A percentile compares a stretch with the other conserved stretches of the same genome.
phyloP scores from a whole-genome alignment of 2,113 vertebrate species.

The Noctilio leporinus region DNA sequence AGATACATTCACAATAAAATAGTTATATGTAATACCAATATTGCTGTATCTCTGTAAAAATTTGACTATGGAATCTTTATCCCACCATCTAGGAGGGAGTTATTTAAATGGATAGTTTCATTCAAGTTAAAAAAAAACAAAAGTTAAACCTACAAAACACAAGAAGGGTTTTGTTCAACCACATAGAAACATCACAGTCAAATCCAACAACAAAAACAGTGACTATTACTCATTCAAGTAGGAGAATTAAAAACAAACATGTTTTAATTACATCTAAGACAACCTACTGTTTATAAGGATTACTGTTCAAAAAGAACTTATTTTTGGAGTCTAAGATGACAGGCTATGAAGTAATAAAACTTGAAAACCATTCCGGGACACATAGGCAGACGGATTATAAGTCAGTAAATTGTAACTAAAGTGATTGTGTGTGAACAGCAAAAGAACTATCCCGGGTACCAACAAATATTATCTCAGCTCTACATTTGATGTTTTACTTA shows the following conservation, averaged over 20 bases:
- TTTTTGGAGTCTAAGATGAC: not conserved
- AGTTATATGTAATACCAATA: not conserved
- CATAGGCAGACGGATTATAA: not conserved
- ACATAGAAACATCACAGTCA: not conserved
- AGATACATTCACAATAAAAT: not conserved
- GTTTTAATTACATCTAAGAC: not conserved
- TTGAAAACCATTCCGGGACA: not conserved
- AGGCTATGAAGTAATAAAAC: not conserved
- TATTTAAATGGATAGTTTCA: not conserved
- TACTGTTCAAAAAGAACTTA: not conserved
- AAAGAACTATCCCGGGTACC: not conserved
- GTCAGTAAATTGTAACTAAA: not conserved
- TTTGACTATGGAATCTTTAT: not conserved
- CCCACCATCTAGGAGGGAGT: not conserved
- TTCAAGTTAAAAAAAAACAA: not conserved
- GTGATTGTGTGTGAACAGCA: not conserved
- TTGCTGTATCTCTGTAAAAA: not conserved
- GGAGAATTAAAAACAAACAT: not conserved
- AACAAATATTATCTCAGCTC: rapidly evolving
- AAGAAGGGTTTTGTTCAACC: not conserved
- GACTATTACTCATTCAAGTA: not conserved
- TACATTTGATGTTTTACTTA: not conserved
- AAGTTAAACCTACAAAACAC: not conserved
- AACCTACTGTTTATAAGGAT: not conserved
- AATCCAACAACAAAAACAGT: not conserved